A percentile compares a stretch with the other conserved stretches of the same genome.
These are phyloP conservation scores for Pseudorasbora parva DNA, from an alignment of 2,113 vertebrate species.

Conservation along the genomic window DNA sequence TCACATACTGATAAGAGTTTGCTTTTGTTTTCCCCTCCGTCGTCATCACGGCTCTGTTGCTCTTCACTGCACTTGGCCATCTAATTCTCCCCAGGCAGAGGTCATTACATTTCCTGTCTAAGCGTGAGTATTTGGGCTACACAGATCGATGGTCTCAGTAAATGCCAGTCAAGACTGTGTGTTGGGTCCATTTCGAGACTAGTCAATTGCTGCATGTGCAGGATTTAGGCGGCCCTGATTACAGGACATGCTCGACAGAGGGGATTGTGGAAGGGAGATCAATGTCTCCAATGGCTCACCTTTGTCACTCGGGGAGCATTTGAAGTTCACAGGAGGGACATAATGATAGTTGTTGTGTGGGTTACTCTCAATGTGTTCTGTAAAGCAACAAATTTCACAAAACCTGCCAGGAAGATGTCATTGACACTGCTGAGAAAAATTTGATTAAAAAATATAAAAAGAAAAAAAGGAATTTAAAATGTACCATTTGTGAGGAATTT, in stretches of 20 bases:
- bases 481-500: not conserved
- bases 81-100: slow-evolving; percentile 40
- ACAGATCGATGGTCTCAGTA: slow-evolving; percentile 52
- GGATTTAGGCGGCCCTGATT: slow-evolving; percentile 49
- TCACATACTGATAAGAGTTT: slow-evolving; percentile 40
- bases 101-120: slow-evolving; percentile 40
- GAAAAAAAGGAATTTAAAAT: not conserved
- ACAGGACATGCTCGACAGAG: slow-evolving; percentile 27
- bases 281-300: slow-evolving; percentile 42
- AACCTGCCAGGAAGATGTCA: not conserved
- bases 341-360: not conserved
- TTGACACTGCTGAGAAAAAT: not conserved
- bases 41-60: not conserved
- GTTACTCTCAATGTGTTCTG: slow-evolving; percentile 3
- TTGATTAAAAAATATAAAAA: not conserved
- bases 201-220: slow-evolving; percentile 48
- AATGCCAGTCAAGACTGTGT: slow-evolving; percentile 44
- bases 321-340: not conserved
- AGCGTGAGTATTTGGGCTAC: slow-evolving; percentile 27
- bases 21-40: not conserved
- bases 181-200: slow-evolving; percentile 44
- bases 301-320: slow-evolving; percentile 40
- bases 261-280: slow-evolving; percentile 44
- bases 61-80: slow-evolving; percentile 18
- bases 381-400: not conserved